A percentile compares a stretch with the other conserved stretches of the same genome.
phyloP scores from a whole-genome alignment of 2,888 invertebrate genomes.

The Torymus auratus region DNA sequence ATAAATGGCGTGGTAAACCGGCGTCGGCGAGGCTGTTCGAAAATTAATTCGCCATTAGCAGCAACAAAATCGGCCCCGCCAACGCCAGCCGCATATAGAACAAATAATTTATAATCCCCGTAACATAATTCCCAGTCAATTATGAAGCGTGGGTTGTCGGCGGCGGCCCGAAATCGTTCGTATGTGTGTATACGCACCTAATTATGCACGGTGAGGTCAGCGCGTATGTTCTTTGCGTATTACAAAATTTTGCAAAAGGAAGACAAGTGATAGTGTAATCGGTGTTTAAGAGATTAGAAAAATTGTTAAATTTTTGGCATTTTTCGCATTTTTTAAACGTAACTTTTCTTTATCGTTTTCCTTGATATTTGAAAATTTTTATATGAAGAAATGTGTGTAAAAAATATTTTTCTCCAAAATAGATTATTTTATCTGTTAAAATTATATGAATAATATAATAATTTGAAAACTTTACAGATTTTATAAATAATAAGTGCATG shows the following conservation, averaged over 20 bases:
- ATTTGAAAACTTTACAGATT: too few species aligned
- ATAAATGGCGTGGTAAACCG: slow-evolving; percentile 64
- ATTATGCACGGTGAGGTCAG: too few species aligned
- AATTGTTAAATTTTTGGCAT: too few species aligned
- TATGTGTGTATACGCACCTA: neutral
- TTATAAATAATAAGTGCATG: too few species aligned
- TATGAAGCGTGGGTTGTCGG: slow-evolving; percentile 56
- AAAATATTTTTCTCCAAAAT: neutral
- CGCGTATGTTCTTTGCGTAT: neutral
- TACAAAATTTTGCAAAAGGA: too few species aligned
- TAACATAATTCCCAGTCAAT: slow-evolving; percentile 64
- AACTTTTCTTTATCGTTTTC: too few species aligned
- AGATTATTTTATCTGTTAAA: slow-evolving; percentile 2
- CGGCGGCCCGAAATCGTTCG: neutral
- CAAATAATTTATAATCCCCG: slow-evolving; percentile 65
- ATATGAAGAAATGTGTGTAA: too few species aligned
- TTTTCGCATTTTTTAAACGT: too few species aligned
- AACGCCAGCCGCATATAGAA: slow-evolving; percentile 52
- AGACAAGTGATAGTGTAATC: too few species aligned
- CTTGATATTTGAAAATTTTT: too few species aligned
- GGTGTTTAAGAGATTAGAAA: too few species aligned
- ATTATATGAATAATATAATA: too few species aligned
- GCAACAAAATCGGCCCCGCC: slow-evolving; percentile 61
- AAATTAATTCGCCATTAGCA: slow-evolving; percentile 67
- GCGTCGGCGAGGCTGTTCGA: slow-evolving; percentile 60